Base-by-base conservation (phyloP, 2,113 vertebrate genomes). In the Himantopus leucocephalus region DNA sequence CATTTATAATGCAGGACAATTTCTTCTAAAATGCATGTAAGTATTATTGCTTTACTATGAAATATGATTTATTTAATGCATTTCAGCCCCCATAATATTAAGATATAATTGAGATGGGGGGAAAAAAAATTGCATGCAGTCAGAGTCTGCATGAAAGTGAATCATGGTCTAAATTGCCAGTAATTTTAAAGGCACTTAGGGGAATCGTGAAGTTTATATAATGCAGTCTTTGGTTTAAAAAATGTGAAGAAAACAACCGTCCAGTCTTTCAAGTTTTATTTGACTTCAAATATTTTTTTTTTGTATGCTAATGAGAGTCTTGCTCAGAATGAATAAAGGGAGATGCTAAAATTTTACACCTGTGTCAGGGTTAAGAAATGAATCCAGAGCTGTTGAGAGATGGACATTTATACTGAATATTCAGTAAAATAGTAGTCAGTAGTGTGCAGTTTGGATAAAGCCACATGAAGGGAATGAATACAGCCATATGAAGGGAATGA, bases 41-140 rank as follows among this genome's bases (percentile, higher is more conserved):
- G 96, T 97, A 91, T 98, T 98, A 97, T 97, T 98, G 97, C 97
- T 97, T 98, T 98, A 74, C 94, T 95, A 66, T 96, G 96, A 98
- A 97, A 97, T 97, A 97, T 96, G 97, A 98, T 97, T 98, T 98
- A 98, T 98, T 98, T 98, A 98, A 98, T 98, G 97, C 96, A 97
- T 97, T 98, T 97, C 95, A 97, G 85, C 96, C 97, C 92, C 96
- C 88, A 89, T 97, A 97, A 97, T 98, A 98, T 98, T 98, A 97
- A 97, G 96, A 97, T 97, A 97, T 98, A 98, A 98, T 98, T 98
- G 97, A 98, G 97, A 96, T 94, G 79, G 22, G 64, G 94, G 73
- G 55, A n/a, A 35, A 58, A 96, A 92, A 95, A 94, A 91, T 84
- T 53, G 91, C 92, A 88, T 85, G 67, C 64, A 97, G 95, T 96